phyloP scores from a whole-genome alignment of 1,140 invertebrate species.

The Pararge aegeria region DNA sequence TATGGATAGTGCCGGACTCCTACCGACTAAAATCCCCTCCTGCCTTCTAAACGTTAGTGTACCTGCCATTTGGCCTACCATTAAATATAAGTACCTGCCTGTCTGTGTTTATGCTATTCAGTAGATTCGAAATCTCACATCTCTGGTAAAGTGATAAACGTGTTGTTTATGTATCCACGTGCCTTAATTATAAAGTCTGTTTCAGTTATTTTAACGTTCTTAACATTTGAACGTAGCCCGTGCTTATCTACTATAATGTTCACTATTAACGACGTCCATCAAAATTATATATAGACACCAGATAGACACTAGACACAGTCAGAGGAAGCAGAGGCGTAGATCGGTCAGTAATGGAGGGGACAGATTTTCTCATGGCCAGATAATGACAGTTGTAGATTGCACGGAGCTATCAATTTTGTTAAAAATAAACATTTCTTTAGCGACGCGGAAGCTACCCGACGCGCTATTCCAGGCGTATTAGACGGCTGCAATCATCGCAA shows the following conservation, averaged over 20 bases:
- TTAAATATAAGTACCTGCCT: no score
- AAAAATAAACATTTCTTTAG: slow-evolving; percentile 65
- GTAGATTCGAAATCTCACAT: no score
- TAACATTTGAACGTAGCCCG: not conserved
- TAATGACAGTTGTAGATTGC: slow-evolving; percentile 47
- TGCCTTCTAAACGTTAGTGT: no score
- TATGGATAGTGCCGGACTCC: no score
- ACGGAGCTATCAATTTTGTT: slow-evolving; percentile 58
- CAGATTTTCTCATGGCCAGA: slow-evolving; percentile 37
- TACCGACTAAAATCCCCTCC: no score
- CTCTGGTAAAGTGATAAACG: no score
- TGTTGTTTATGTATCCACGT: not conserved
- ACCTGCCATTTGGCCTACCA: no score
- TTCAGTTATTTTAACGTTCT: not conserved
- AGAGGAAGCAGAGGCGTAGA: slow-evolving; percentile 17
- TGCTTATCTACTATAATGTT: slow-evolving; percentile 1
- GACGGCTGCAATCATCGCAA: slow-evolving; percentile 58
- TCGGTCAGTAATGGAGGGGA: slow-evolving; percentile 32
- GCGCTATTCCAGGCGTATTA: slow-evolving; percentile 59
- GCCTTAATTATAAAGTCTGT: not conserved
- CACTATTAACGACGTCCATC: slow-evolving; percentile 7
- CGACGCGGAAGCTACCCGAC: slow-evolving; percentile 59
- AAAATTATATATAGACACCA: slow-evolving; percentile 21
- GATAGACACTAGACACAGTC: slow-evolving; percentile 4
- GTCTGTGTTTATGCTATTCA: no score